Evolutionary conservation across 2,888 invertebrate species (phyloP), one percentile per base, ranked within the genome.

Genomic region (Cheilosia pagana): DNA sequence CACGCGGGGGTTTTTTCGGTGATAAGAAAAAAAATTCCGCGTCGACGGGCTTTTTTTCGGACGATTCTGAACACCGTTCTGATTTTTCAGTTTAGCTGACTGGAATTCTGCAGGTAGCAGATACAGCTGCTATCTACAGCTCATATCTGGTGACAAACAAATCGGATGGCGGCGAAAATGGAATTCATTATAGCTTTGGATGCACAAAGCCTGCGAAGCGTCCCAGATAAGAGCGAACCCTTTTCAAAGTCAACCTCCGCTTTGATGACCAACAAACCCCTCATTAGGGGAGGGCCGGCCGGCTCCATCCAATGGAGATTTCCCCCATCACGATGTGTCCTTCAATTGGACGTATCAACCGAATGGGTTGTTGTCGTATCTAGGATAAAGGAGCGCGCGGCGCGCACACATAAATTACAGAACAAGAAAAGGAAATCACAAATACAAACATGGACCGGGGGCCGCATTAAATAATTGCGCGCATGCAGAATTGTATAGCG

Each of bases 361-460:
- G 23, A 72, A 77, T 68, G 48, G 57, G 55, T 70, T 70, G 57
- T 67, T 75, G 48, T 71, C 81, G 59, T 65, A 59, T 52, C 57
- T 28, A 25, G 68, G 63, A 70, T 48, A 8, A 25, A 21, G 7
- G 23, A 31, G 25, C 23, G 71, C 6, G 57, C 41, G 43, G n/a
- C n/a, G 25, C 23, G 55, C 39, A 19, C 39, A 31, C 4, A 31
- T 1, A 77, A 82, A 82, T 77, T 71, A 72, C 25, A 45, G 57
- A 76, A 81, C 76, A 71, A 81, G 81, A 81, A 81, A 76, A 76
- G 65, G 76, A 81, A 82, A 81, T 74, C 74, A 72, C 35, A 74
- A 39, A 70, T 63, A 28, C 70, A 70, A 65, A 52, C 63, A 76
- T 55, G 31, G 50, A 23, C 35, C 41, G 5, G 41, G 1, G 19